These are phyloP conservation scores for Neoniphon sammara DNA, from an alignment of 2,797 vertebrate genomes.

Conservation along the genomic window DNA sequence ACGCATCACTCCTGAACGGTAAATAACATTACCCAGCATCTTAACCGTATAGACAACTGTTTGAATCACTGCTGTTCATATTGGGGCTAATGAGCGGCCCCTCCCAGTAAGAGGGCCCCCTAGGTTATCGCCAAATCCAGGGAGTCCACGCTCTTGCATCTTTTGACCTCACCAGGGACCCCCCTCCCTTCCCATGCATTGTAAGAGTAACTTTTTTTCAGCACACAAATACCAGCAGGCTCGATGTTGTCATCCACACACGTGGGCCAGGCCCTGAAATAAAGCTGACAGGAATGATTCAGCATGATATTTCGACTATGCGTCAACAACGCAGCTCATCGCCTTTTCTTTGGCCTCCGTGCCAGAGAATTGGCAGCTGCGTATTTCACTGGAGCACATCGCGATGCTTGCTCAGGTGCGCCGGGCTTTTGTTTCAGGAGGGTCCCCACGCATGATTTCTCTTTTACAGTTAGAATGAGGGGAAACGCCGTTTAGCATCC, in stretches of 20 bases:
- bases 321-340: conserved; percentile 57
- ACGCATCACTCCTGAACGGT: conserved; percentile 6
- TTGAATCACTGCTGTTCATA: conserved; percentile 1
- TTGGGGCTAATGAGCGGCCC: conserved; percentile 18
- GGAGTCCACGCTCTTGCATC: not conserved
- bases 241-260: conserved; percentile 57
- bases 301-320: conserved; percentile 64
- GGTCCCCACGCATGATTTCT: conserved; percentile 11
- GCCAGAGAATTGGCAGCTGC: conserved; percentile 14
- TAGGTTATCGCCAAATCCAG: not conserved
- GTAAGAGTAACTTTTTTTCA: not conserved
- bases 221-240: conserved; percentile 21
- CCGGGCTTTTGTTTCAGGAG: conserved; percentile 65
- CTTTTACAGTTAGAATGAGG: not conserved
- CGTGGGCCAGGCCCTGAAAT: conserved; percentile 37
- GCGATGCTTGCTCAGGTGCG: conserved; percentile 44
- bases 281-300: conserved; percentile 70
- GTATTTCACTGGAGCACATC: conserved; percentile 27
- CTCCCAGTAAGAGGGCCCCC: conserved; percentile 38
- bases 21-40: not conserved
- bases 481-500: not conserved
- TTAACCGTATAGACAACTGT: too few relatives aligned
- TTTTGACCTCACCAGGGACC: conserved; percentile 12
- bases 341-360: conserved; percentile 25
- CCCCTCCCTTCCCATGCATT: not conserved